Evolutionary conservation across 2,113 vertebrate species (phyloP), one percentile per base, ranked within the genome.

Genomic region (Clarias macrocephalus): DNA sequence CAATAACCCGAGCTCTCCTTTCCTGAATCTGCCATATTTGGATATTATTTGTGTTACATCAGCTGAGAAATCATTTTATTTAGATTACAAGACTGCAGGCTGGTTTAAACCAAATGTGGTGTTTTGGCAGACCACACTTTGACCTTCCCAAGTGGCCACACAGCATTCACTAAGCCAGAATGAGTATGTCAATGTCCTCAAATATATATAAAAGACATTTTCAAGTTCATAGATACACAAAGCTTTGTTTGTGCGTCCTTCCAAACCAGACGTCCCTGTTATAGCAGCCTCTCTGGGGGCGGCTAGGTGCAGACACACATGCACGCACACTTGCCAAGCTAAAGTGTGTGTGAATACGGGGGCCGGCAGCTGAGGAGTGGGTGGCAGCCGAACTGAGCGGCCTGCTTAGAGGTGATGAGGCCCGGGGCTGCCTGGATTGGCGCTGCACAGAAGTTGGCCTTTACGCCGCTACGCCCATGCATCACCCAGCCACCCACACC

Each of bases 371-470:
- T 83, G 79, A 84, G 87, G 89, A 88, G 89, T 90, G 87, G 89
- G 89, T 82, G 89, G 87, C 70, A 90, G 85, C 76, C 77, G 77
- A 85, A 86, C 68, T 85, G 82, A 90, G 82, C 85, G 68, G 86
- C 85, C 87, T 86, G 89, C 89, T 90, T 85, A 86, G 75, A 88
- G 89, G 85, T 86, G 89, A 88, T 86, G 84, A 88, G 89, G 84
- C 87, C 80, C 37, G 66, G 85, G 87, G 87, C 85, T 65, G 75
- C 85, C 60, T 81, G 87, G 85, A 90, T 84, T 79, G 75, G 82
- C 85, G 33, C 68, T 15, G 85, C 87, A 88, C 89, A 90, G 87
- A 90, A 88, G 85, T 81, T 87, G 87, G 87, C 89, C 87, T 90
- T 90, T 90, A 88, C 77, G 48, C 60, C 42, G 66, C 82, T 80